Conservation (phyloP, 2,113 vertebrate species). For the Amphiprion ocellaris region DNA sequence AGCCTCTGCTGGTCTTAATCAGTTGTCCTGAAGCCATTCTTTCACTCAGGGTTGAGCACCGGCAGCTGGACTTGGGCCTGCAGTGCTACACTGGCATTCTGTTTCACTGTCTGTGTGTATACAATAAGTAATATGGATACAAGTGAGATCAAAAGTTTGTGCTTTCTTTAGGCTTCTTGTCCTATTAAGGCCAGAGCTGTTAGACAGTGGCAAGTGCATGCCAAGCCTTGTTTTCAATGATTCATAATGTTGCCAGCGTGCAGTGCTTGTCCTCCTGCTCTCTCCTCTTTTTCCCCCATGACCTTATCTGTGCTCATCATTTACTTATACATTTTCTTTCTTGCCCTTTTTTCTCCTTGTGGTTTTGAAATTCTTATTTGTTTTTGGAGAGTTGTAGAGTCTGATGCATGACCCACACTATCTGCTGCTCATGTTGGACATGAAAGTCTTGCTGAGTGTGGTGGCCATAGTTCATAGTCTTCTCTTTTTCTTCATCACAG, state of each 20-base stretch:
- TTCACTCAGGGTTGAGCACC: conserved; percentile 24
- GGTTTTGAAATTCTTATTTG: background rate
- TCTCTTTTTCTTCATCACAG: background rate
- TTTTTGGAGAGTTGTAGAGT: background rate
- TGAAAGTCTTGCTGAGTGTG: background rate
- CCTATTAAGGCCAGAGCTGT: conserved; percentile 57
- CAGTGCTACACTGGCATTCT: conserved; percentile 45
- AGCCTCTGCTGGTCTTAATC: conserved; percentile 12
- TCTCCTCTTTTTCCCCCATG: conserved; percentile 43
- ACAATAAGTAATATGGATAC: conserved; percentile 53
- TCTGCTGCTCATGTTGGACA: background rate
- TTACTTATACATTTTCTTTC: conserved; percentile 5
- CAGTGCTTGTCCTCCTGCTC: conserved; percentile 21
- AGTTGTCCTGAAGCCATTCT: conserved; percentile 40
- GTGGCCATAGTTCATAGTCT: background rate
- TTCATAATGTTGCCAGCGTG: conserved; percentile 48
- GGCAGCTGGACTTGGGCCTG: conserved; percentile 37
- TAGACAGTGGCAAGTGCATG: conserved; percentile 30
- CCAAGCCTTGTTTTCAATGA: conserved; percentile 52
- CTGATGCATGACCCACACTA: background rate
- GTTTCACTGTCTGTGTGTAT: conserved; percentile 38
- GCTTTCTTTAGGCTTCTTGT: conserved; percentile 40
- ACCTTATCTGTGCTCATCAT: conserved; percentile 25
- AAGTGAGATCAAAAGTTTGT: conserved; percentile 35
- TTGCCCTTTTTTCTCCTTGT: background rate